Evolutionary conservation across 2,113 vertebrate genomes (phyloP).

Genomic region (Odocoileus virginianus): DNA sequence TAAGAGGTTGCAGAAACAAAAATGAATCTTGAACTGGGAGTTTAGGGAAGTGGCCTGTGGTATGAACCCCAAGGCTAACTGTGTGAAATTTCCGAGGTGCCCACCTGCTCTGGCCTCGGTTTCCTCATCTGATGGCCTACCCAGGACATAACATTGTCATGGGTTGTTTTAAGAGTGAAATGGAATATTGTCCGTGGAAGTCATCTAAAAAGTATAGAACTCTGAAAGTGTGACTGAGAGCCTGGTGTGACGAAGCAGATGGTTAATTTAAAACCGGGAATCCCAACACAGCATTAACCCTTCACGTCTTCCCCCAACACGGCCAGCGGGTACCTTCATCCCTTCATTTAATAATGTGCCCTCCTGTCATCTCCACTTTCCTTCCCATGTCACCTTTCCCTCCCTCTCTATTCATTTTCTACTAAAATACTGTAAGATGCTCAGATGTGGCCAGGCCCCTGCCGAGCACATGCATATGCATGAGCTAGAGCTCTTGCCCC

Average conservation of each 20-base stretch:
- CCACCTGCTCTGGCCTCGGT: not conserved
- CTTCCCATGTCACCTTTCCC: constrained; percentile 66
- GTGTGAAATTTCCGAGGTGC: not conserved
- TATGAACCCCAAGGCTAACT: rapidly evolving
- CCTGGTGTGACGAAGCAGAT: constrained; percentile 21
- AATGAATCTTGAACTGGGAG: rapidly evolving
- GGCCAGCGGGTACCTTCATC: constrained; percentile 23
- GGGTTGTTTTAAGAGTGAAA: not conserved
- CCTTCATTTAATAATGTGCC: not conserved
- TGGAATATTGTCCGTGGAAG: not conserved
- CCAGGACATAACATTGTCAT: not conserved
- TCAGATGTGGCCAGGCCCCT: constrained; percentile 82
- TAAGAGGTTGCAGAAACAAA: not conserved
- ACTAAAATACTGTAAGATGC: constrained; percentile 71
- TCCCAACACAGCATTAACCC: constrained; percentile 45
- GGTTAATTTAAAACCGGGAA: constrained; percentile 58
- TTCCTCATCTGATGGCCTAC: not conserved
- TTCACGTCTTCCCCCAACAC: not conserved
- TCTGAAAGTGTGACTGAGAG: not conserved
- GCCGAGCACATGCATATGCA: constrained; percentile 81
- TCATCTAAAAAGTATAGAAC: constrained; percentile 2
- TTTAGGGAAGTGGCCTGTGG: rapidly evolving
- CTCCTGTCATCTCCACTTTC: constrained; percentile 59
- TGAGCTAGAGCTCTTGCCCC: constrained; percentile 80
- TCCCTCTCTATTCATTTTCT: constrained; percentile 69